These are phyloP conservation scores for Thymelicus acteon DNA, from an alignment of 2,888 invertebrate species.

Conservation along the genomic window DNA sequence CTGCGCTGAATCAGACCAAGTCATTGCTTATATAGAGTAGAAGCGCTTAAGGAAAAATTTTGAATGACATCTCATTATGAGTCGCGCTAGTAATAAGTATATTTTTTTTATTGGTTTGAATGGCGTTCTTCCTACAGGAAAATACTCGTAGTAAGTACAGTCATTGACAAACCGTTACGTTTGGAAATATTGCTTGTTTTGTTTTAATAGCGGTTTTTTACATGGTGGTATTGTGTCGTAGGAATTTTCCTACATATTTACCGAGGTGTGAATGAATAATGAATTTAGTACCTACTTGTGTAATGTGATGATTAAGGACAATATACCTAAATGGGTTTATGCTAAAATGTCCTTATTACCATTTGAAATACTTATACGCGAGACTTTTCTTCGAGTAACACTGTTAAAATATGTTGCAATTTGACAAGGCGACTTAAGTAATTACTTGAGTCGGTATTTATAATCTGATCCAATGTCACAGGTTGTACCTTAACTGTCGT, in stretches of 20 bases:
- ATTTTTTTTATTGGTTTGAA: slow-evolving; percentile 63
- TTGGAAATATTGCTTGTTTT: slow-evolving; percentile 24
- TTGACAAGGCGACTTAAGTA: too few species aligned
- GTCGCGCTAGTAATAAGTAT: slow-evolving; percentile 54
- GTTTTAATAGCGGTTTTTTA: slow-evolving; percentile 5
- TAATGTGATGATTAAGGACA: not conserved
- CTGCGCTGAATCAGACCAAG: slow-evolving; percentile 53
- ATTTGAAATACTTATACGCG: not conserved
- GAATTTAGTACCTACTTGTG: not conserved
- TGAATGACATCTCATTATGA: slow-evolving; percentile 58
- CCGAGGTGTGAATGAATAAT: not conserved
- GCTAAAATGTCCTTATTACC: not conserved
- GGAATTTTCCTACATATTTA: not conserved
- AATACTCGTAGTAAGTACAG: slow-evolving; percentile 53
- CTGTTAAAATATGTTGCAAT: too few species aligned
- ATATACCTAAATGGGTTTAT: not conserved
- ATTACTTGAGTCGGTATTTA: too few species aligned
- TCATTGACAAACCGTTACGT: slow-evolving; percentile 46
- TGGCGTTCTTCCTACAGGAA: slow-evolving; percentile 74
- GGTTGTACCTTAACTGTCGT: too few species aligned
- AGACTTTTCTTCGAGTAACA: not conserved
- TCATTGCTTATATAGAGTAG: slow-evolving; percentile 61
- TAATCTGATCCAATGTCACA: too few species aligned
- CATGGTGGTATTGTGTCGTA: not conserved
- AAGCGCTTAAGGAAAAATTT: slow-evolving; percentile 66